phyloP scores from a whole-genome alignment of 2,113 vertebrate species.

The Athene noctua region DNA sequence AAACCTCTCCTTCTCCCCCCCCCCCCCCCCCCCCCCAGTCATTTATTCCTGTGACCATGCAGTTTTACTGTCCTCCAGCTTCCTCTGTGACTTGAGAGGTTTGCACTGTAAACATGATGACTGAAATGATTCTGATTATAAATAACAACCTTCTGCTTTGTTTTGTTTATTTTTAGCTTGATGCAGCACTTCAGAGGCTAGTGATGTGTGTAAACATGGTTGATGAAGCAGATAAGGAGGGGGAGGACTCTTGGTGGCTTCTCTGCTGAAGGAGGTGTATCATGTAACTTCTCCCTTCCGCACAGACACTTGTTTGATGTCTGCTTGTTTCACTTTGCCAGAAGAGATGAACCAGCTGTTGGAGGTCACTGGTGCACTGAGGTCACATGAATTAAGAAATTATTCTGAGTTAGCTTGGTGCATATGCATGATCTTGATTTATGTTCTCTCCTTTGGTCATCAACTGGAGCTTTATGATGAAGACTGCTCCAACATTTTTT shows the following conservation, averaged over 20 bases:
- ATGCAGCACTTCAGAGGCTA: background rate
- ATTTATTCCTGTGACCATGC: background rate
- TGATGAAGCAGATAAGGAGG: background rate
- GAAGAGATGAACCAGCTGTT: background rate
- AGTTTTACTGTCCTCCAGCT: background rate
- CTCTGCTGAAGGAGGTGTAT: background rate
- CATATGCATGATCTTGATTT: background rate
- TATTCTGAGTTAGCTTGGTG: background rate
- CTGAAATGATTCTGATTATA: background rate
- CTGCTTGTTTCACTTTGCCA: background rate
- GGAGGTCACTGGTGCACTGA: background rate
- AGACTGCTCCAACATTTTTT: background rate
- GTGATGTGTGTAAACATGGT: background rate
- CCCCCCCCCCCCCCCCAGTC: background rate
- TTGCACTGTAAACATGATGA: background rate
- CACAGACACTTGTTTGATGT: background rate
- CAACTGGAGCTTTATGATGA: background rate
- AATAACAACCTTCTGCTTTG: background rate
- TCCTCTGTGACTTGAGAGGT: background rate
- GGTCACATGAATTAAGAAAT: background rate
- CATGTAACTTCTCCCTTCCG: background rate
- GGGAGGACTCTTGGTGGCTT: background rate
- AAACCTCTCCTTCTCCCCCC: background rate
- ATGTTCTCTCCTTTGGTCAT: background rate
- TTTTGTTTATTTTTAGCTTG: background rate